phyloP scores from a whole-genome alignment of 2,797 vertebrate genomes.

The Siniperca obscura region DNA sequence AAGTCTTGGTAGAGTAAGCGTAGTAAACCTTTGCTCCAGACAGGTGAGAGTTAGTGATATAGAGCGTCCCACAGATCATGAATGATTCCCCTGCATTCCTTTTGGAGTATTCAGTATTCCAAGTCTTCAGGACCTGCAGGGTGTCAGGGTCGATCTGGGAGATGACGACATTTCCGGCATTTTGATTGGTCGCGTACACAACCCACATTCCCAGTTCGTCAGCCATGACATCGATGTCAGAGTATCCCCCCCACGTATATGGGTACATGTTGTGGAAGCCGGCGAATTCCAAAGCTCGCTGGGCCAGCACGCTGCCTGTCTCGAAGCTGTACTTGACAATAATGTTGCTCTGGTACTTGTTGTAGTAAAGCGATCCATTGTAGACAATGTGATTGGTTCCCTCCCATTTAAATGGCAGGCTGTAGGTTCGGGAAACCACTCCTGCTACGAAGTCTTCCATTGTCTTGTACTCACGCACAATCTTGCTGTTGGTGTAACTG shows the following conservation, averaged over 20 bases:
- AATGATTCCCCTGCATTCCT: conserved; percentile 97
- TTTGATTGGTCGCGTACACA: conserved; percentile 98
- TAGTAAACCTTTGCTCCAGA: conserved; percentile 99
- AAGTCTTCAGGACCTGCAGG: conserved; percentile 93
- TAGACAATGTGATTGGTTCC: conserved; percentile 98
- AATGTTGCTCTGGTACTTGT: conserved; percentile 99
- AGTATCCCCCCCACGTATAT: conserved; percentile 97
- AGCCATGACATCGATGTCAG: conserved; percentile 98
- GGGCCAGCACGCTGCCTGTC: conserved; percentile 90
- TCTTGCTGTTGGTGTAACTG: conserved; percentile 97
- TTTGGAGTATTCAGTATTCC: conserved; percentile 97
- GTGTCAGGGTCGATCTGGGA: conserved; percentile 94
- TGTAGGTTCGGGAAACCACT: conserved; percentile 95
- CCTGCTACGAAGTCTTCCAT: conserved; percentile 93
- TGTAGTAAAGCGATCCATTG: conserved; percentile 98
- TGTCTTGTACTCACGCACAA: conserved; percentile 96
- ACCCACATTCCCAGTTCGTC: conserved; percentile 98
- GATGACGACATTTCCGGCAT: conserved; percentile 97
- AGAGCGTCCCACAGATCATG: conserved; percentile 98
- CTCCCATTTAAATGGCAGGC: conserved; percentile 98
- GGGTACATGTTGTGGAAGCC: conserved; percentile 99
- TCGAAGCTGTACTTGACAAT: conserved; percentile 98
- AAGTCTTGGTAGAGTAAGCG: conserved; percentile 96
- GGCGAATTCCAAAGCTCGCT: conserved; percentile 94
- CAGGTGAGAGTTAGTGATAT: conserved; percentile 97